phyloP scores from a whole-genome alignment of 2,888 invertebrate genomes.

The Cylindroiulus punctatus region DNA sequence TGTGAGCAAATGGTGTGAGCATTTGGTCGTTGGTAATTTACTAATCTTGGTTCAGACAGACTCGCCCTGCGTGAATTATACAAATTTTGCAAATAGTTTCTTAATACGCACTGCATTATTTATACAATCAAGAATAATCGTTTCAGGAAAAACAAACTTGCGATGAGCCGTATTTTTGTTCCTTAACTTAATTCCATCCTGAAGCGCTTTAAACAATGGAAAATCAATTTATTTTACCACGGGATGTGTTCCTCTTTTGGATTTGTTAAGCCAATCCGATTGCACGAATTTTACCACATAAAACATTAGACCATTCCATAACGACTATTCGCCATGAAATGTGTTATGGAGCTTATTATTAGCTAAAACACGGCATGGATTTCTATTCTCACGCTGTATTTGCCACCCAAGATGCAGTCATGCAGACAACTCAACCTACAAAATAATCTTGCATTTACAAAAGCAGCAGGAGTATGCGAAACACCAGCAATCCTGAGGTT shows the following conservation, averaged over 20 bases:
- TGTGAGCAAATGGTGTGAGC: too few species aligned
- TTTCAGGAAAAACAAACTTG: too few species aligned
- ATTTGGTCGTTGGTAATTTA: too few species aligned
- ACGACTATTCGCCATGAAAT: neutral
- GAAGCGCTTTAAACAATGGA: neutral
- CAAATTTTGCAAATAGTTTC: too few species aligned
- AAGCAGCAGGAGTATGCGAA: neutral
- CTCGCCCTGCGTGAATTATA: too few species aligned
- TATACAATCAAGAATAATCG: too few species aligned
- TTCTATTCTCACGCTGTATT: neutral
- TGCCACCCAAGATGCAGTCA: neutral
- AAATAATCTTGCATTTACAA: neutral
- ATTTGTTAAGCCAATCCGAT: neutral
- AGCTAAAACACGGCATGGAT: neutral
- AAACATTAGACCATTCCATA: neutral
- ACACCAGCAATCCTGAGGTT: neutral
- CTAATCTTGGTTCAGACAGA: too few species aligned
- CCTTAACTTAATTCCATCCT: neutral
- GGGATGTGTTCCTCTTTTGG: neutral
- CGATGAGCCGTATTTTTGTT: too few species aligned
- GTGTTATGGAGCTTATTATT: neutral
- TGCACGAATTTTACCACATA: neutral
- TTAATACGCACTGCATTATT: too few species aligned
- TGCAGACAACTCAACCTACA: neutral
- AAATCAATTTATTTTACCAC: neutral